Evolutionary conservation across 1,140 invertebrate genomes (phyloP).

Genomic region (Rhynchophorus ferrugineus): DNA sequence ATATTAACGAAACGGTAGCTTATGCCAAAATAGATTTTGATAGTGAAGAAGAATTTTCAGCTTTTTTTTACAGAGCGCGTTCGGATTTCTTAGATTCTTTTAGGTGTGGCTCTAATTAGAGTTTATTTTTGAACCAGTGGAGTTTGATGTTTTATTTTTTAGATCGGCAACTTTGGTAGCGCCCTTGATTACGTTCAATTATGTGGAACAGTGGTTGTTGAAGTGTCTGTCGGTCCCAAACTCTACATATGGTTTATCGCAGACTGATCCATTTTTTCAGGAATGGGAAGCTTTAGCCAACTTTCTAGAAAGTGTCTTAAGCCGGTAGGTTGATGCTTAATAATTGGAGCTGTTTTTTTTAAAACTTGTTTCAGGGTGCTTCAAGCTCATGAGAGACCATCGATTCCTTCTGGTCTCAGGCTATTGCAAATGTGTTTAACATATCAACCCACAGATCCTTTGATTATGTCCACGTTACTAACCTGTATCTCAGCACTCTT

Average conservation of each 20-base stretch:
- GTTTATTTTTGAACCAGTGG: too few relatives aligned
- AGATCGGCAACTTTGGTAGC: slow-evolving; percentile 70
- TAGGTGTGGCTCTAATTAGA: too few relatives aligned
- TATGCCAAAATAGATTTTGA: slow-evolving; percentile 83
- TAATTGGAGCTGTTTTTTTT: not conserved
- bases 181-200: slow-evolving; percentile 69
- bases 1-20: slow-evolving; percentile 51
- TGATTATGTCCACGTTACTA: slow-evolving; percentile 71
- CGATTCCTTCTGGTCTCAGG: slow-evolving; percentile 53
- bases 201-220: slow-evolving; percentile 72
- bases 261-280: slow-evolving; percentile 58
- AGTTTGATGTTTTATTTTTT: too few relatives aligned
- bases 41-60: slow-evolving; percentile 80
- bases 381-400: slow-evolving; percentile 58
- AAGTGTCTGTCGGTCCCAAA: slow-evolving; percentile 41
- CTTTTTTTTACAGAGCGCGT: slow-evolving; percentile 70
- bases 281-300: slow-evolving; percentile 79
- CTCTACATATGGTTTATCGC: slow-evolving; percentile 34
- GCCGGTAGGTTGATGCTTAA: slow-evolving; percentile 41
- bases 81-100: slow-evolving; percentile 73
- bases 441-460: slow-evolving; percentile 65
- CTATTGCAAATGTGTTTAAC: slow-evolving; percentile 69
- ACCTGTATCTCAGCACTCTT: slow-evolving; percentile 87
- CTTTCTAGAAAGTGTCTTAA: slow-evolving; percentile 70
- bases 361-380: slow-evolving; percentile 41